Evolutionary conservation across 2,113 vertebrate genomes (phyloP).

Genomic region (Hystrix cristata): DNA sequence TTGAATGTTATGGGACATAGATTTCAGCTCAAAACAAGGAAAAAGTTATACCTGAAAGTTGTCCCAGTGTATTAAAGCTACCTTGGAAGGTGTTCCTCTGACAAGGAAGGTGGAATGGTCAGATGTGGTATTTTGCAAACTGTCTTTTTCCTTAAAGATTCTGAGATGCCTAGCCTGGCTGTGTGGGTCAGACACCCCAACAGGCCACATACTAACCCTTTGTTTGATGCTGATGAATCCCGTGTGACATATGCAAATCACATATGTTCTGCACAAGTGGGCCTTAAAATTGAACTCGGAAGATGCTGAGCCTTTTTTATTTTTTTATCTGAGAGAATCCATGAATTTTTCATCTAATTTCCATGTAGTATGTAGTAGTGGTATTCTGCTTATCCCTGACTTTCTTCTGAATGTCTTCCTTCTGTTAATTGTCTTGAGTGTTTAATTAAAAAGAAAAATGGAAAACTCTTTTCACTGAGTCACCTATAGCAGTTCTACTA

Average conservation of each 20-base stretch:
- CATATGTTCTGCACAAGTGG: not conserved
- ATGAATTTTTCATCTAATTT: not conserved
- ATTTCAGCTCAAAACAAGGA: conserved; percentile 33
- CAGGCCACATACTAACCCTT: not conserved
- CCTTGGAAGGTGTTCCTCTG: not conserved
- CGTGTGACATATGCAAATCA: not conserved
- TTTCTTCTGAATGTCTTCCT: not conserved
- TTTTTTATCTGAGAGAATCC: not conserved
- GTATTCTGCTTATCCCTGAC: not conserved
- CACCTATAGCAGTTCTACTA: not conserved
- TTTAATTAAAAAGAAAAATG: not conserved
- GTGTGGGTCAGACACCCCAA: not conserved
- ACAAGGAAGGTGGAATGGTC: not conserved
- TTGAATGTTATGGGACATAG: not conserved
- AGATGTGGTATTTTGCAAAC: not conserved
- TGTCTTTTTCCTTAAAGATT: conserved; percentile 1
- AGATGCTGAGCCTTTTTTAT: not conserved
- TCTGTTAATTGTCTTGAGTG: not conserved
- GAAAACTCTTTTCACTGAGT: not conserved
- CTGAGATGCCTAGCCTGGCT: not conserved
- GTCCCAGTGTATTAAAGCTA: not conserved
- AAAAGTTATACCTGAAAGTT: not conserved
- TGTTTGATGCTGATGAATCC: not conserved
- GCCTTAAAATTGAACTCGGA: not conserved
- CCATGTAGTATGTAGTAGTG: not conserved